phyloP scores from a whole-genome alignment of 1,140 invertebrate species.

The Trichonephila inaurata region DNA sequence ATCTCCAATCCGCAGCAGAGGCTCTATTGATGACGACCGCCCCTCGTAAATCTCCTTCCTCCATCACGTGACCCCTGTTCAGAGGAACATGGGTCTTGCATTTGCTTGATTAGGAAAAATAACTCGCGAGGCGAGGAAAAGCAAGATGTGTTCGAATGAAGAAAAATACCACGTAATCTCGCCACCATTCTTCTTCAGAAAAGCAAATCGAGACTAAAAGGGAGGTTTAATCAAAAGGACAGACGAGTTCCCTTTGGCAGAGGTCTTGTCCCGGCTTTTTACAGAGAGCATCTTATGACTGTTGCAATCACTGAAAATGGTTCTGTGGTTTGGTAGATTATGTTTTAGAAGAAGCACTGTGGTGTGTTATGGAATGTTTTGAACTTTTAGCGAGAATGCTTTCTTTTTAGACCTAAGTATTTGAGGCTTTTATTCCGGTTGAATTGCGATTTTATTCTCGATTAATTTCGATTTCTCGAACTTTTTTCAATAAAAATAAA shows the following conservation, averaged over 20 bases:
- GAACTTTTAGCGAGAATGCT: no score
- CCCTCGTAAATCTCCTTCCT: neutral
- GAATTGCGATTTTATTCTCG: no score
- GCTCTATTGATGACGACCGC: neutral
- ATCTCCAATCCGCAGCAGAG: neutral
- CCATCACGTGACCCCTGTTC: conserved; percentile 40
- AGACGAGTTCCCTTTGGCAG: neutral
- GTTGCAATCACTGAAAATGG: neutral
- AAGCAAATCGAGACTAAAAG: conserved; percentile 25
- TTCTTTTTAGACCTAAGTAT: no score
- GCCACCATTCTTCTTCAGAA: conserved; percentile 17
- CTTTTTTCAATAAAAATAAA: no score
- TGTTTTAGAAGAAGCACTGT: neutral
- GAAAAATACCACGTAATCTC: conserved; percentile 2
- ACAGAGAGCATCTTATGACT: neutral
- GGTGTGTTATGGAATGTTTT: neutral
- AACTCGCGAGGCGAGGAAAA: neutral
- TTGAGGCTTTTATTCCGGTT: no score
- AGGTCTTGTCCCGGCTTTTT: neutral
- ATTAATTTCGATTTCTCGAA: no score
- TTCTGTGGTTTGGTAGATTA: neutral
- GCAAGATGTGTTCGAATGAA: neutral
- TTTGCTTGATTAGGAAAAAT: conserved; percentile 65
- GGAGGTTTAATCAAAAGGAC: conserved; percentile 16
- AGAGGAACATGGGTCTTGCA: conserved; percentile 49